Percentiles rank a stretch among this genome's conserved stretches.
Conservation (phyloP, 2,113 vertebrate species). For the Psilopogon haemacephalus region DNA sequence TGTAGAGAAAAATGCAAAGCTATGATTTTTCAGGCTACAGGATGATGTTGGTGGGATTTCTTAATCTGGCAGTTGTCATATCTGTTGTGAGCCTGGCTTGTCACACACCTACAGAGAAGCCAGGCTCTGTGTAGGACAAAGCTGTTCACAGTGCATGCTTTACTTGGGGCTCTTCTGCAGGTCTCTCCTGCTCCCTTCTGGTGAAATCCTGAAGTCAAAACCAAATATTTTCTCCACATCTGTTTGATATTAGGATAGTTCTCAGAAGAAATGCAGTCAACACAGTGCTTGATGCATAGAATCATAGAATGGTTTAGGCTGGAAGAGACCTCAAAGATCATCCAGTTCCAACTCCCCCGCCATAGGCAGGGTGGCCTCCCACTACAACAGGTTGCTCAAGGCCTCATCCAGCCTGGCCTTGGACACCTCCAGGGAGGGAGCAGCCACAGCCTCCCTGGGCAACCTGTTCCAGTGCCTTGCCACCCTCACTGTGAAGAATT, state of each 20-base stretch:
- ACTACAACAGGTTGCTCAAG: too few relatives aligned
- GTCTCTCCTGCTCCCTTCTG: constrained; percentile 65
- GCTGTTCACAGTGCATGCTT: not conserved
- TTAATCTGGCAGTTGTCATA: not conserved
- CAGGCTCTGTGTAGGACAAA: not conserved
- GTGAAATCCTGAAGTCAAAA: constrained; percentile 21
- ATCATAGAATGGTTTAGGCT: too few relatives aligned
- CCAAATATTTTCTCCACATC: not conserved
- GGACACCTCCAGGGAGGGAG: too few relatives aligned
- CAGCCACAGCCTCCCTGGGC: too few relatives aligned
- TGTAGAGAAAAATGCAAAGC: not conserved
- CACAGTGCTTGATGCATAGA: not conserved
- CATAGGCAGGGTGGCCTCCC: too few relatives aligned
- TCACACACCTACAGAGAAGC: not conserved
- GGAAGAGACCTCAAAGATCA: too few relatives aligned
- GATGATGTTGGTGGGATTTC: not conserved
- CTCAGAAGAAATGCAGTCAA: not conserved
- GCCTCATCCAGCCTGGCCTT: too few relatives aligned
- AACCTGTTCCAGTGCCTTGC: too few relatives aligned
- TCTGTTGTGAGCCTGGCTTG: not conserved
- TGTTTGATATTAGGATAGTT: not conserved
- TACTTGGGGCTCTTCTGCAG: not conserved
- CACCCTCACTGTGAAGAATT: too few relatives aligned
- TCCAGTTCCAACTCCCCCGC: too few relatives aligned
- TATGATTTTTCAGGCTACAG: not conserved